Base-by-base conservation (phyloP, 2,888 invertebrate genomes). In the Cantharis flavilabris region DNA sequence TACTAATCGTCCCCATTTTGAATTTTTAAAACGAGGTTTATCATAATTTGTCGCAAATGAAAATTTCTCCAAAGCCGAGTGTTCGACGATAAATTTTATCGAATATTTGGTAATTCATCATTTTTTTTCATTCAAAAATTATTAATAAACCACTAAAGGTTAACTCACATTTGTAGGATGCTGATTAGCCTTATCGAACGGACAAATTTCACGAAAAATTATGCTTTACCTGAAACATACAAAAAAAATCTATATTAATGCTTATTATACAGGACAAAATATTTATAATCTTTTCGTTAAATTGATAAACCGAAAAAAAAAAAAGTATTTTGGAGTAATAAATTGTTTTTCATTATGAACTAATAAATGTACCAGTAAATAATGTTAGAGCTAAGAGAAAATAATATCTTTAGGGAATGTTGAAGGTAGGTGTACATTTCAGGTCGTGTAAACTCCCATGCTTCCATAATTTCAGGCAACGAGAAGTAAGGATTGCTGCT, bases 401-500 rank as follows among this genome's bases (percentile, higher is more conserved):
- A 67, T 67, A 67, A 20, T 67, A n/a, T 67, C 65, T 67, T 20
- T 67, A 23, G 64, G 23, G 65, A 67, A 67, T 67, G 26, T 67
- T 67, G 49, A 67, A 20, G 13, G 23, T 18, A 33, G 49, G 71
- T 75, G 62, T 75, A 75, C 23, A 75, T 71, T 71, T 75, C 71
- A 71, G 23, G 18, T 30, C 14, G 67, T 49, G 65, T 75, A 23
- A 72, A 64, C 26, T 67, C 69, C 67, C 63, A 16, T 64, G 63
- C 72, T 70, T 23, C 70, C 69, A 28, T 69, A 73, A 72, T 76
- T 76, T 71, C 71, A 69, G 70, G 73, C 16, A 76, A 63, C 70
- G 73, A 63, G 69, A 28, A 30, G 73, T 72, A 77, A 71, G 76
- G 74, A 79, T 77, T 75, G 71, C 16, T 63, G 69, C 62, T 65